These are phyloP conservation scores for Danaus plexippus DNA, from an alignment of 1,140 invertebrate species.

Conservation along the genomic window DNA sequence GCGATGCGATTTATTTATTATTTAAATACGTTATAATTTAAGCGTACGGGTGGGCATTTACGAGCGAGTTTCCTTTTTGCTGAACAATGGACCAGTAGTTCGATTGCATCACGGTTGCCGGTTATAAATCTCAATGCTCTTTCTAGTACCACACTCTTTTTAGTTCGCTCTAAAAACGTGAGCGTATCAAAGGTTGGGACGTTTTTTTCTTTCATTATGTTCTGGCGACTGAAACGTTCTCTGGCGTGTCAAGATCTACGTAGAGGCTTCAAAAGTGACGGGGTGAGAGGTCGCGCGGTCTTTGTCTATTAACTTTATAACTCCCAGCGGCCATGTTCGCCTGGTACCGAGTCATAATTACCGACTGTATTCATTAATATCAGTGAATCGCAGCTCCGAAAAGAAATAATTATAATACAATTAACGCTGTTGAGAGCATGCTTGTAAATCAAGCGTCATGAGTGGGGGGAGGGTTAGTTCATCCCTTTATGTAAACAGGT, in stretches of 20 bases:
- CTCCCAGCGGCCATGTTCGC: slow-evolving; percentile 22
- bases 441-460: slow-evolving; percentile 12
- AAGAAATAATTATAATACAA: slow-evolving; percentile 6
- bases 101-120: no score
- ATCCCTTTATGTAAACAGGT: slow-evolving; percentile 30
- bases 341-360: slow-evolving; percentile 32
- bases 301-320: slow-evolving; percentile 25
- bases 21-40: slow-evolving; percentile 15
- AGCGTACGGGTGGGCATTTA: slow-evolving; percentile 11
- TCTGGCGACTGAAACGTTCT: no score
- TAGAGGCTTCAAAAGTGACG: slow-evolving; percentile 17
- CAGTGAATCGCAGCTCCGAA: slow-evolving; percentile 6
- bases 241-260: slow-evolving; percentile 8
- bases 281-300: slow-evolving; percentile 27
- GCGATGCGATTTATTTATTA: slow-evolving; percentile 28
- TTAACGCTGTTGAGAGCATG: not conserved
- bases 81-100: no score
- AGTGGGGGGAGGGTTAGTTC: slow-evolving; percentile 16
- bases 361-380: slow-evolving; percentile 25
- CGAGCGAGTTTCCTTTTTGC: no score
- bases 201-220: no score
- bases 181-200: no score
- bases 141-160: no score
- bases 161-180: no score
- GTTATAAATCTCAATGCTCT: no score